Base-by-base conservation (phyloP, 2,888 invertebrate species). In the Andrena dorsata region DNA sequence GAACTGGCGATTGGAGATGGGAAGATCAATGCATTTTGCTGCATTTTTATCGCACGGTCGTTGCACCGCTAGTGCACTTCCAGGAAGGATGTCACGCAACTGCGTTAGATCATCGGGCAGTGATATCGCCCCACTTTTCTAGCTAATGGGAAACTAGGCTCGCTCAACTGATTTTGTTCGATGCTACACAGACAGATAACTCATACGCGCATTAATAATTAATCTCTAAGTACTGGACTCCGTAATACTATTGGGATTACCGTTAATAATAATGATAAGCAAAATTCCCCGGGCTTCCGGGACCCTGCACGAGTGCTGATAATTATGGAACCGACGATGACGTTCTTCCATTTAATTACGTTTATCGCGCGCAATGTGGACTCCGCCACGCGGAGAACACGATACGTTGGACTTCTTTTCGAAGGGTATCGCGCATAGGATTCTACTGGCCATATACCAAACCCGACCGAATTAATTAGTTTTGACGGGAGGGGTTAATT, bases 391-490 rank as follows among this genome's bases (percentile, higher is more conserved):
- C 16, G 28, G 16, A n/a, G n/a, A 26, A 23, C 56, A 13, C 32
- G 32, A 30, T 30, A 30, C 41, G 30, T 47, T 28, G 26, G 41
- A 41, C 51, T 63, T 63, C 26, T 13, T 30, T 49, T 51, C 7
- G 23, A 35, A 0, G n/a, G 47, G 13, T 28, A 30, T 7, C 35
- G 69, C 13, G n/a, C n/a, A n/a, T 3, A 35, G 35, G 26, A 51
- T 32, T 51, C 23, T 56, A 70, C 73, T 58, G 41, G 49, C 26
- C 16, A 41, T 68, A 76, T 72, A 72, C 49, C 10, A 58, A 6
- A 16, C 28, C 32, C 74, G 4, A 28, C 41, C 35, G 64, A 76
- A 88, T 88, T 88, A 88, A 84, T 87, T 87, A 64, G 63, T 70
- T 68, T 75, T 10, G 35, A 58, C 47, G 76, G 7, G 53, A 81